Percentiles rank a stretch among this genome's conserved stretches.
phyloP scores from a whole-genome alignment of 2,888 invertebrate genomes.

The Germaria angustata region DNA sequence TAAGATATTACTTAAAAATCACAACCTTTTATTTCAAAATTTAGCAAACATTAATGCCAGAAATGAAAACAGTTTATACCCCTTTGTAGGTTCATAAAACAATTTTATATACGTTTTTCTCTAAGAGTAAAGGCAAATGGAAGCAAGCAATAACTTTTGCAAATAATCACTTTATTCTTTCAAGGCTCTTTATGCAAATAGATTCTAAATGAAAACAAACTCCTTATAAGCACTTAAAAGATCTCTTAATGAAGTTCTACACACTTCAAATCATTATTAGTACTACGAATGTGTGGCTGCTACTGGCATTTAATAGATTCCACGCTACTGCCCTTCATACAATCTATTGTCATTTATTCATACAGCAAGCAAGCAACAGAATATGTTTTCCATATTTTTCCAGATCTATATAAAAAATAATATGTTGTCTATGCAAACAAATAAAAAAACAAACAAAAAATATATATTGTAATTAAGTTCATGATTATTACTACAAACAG shows the following conservation, averaged over 20 bases:
- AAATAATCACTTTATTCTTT: not conserved
- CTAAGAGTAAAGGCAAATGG: too few species aligned
- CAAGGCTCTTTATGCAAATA: conserved; percentile 35
- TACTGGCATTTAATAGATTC: conserved; percentile 17
- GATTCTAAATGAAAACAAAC: conserved; percentile 7
- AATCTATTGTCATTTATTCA: not conserved
- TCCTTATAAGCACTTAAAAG: conserved; percentile 38
- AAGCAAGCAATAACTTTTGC: too few species aligned
- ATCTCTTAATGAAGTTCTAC: conserved; percentile 22
- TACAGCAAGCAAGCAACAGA: not conserved
- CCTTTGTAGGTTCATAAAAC: too few species aligned
- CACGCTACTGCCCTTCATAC: conserved; percentile 12
- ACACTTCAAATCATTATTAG: conserved; percentile 30
- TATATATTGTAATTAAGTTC: conserved; percentile 62
- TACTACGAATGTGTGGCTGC: not conserved
- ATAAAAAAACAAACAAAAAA: not conserved
- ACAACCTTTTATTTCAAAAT: too few species aligned
- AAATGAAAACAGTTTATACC: too few species aligned
- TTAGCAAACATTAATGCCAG: too few species aligned
- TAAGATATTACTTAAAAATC: too few species aligned
- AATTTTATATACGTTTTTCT: too few species aligned
- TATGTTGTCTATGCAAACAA: conserved; percentile 19
- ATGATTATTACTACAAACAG: conserved; percentile 55
- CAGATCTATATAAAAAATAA: conserved; percentile 4
- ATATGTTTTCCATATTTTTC: not conserved